phyloP scores from a whole-genome alignment of 1,140 invertebrate genomes.

The Drosophila setifemur region DNA sequence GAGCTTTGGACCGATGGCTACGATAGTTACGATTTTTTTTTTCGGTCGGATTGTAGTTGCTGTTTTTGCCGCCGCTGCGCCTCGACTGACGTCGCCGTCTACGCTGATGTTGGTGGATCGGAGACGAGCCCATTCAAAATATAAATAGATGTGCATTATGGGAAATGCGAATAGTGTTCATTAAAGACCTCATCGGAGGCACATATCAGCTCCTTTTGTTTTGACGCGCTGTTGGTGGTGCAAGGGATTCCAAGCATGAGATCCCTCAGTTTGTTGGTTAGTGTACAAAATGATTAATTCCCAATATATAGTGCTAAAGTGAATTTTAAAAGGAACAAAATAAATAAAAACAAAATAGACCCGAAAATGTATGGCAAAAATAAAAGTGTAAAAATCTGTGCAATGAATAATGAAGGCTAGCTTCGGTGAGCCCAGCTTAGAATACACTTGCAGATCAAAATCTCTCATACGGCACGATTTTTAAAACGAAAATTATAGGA shows the following conservation, averaged over 20 bases:
- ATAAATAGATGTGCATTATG: constrained; percentile 82
- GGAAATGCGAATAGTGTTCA: constrained; percentile 82
- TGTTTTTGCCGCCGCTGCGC: constrained; percentile 22
- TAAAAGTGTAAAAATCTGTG: too few species aligned
- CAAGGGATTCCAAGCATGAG: constrained; percentile 80
- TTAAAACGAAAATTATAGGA: too few species aligned
- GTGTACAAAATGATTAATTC: constrained; percentile 30
- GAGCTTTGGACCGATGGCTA: constrained; percentile 33
- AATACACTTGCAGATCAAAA: too few species aligned
- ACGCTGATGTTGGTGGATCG: constrained; percentile 50
- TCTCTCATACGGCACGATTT: too few species aligned
- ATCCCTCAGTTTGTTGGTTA: constrained; percentile 82
- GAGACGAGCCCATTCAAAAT: constrained; percentile 73
- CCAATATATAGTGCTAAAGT: background rate
- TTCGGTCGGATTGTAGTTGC: constrained; percentile 48
- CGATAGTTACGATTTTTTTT: too few species aligned
- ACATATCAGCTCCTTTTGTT: constrained; percentile 74
- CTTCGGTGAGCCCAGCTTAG: background rate
- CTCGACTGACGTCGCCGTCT: constrained; percentile 5
- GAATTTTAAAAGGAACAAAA: constrained; percentile 2
- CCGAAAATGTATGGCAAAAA: background rate
- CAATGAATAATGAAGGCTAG: too few species aligned
- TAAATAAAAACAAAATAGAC: background rate
- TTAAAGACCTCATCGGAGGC: constrained; percentile 82
- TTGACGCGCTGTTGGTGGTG: constrained; percentile 78